Base-by-base conservation (phyloP, 35 echinoderm and acorn worm species). In the Apostichopus parvimensis region DNA sequence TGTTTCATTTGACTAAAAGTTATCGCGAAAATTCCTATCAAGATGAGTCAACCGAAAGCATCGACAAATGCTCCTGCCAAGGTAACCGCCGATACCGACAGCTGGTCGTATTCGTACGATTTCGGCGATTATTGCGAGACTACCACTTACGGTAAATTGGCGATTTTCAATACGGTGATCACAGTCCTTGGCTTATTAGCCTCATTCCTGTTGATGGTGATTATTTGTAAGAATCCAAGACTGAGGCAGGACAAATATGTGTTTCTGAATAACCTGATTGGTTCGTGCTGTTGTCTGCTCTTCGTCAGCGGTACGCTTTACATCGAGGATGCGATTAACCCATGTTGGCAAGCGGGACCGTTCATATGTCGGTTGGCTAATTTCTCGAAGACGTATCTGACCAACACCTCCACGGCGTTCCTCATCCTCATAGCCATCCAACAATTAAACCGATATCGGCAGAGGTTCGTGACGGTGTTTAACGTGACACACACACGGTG, bases 371-470 rank as follows among this genome's bases (percentile, higher is more conserved):
- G 52, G 25, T 1, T 34, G 18, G 64, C n/a, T 5, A 15, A 88
- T 15, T 73, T 88, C 1, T 26, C 26, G 0, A 73, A 88, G 86
- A 88, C 86, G 1, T 23, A 8, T 28, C 22, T 88, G 18, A 88
- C 61, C 22, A 88, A 88, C 62, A 12, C 68, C 9, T 25, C 62
- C 9, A 72, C 86, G 6, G 14, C 72, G 24, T 88, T 88, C 23
- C 64, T 88, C 18, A 34, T 88, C 28, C 22, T 52, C 20, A 12
- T 88, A 10, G 5, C 17, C 1, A 53, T 88, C 8, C 20, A 88
- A 54, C 86, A 88, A 23, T 17, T 88, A 21, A 88, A 88, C 86
- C 86, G 86, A 14, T 88, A 88, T 54, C 86, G 86, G 0, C 86
- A 72, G 22, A 68, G 34, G 23, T 18, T 18, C 4, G 86, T 88